Conservation (phyloP, 2,113 vertebrate genomes). For the Parus major region DNA sequence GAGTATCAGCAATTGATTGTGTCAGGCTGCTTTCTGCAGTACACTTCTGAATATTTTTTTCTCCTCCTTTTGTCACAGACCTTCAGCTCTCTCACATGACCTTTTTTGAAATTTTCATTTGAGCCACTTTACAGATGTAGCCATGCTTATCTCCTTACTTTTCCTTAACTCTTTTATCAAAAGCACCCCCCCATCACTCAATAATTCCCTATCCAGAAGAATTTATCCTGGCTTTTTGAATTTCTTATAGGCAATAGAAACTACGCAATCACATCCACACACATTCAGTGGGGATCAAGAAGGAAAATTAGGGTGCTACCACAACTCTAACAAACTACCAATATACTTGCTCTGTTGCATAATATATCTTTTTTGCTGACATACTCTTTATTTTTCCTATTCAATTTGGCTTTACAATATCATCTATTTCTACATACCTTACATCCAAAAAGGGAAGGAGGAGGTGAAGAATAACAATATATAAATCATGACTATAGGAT, state of each 20-base stretch:
- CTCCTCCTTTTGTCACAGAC: not conserved
- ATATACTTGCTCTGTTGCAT: not conserved
- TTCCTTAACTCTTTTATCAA: not conserved
- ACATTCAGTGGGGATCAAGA: fast-evolving
- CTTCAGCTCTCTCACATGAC: not conserved
- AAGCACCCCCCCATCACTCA: not conserved
- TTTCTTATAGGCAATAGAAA: not conserved
- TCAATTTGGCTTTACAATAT: not conserved
- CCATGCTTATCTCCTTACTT: not conserved
- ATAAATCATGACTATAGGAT: not conserved
- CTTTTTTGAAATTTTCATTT: not conserved
- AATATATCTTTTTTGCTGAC: not conserved
- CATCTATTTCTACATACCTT: not conserved
- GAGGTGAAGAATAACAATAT: not conserved
- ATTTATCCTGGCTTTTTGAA: not conserved
- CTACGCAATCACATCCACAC: not conserved
- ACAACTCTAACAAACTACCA: not conserved
- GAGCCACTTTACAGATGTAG: not conserved
- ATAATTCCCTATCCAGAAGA: not conserved
- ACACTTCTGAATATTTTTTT: not conserved
- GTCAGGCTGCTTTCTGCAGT: not conserved
- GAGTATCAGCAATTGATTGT: not conserved
- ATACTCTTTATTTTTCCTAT: not conserved
- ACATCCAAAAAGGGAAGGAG: not conserved
- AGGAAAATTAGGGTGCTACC: not conserved